Evolutionary conservation across 2,888 invertebrate species (phyloP).

Genomic region (Lissocephala sabroskyi): DNA sequence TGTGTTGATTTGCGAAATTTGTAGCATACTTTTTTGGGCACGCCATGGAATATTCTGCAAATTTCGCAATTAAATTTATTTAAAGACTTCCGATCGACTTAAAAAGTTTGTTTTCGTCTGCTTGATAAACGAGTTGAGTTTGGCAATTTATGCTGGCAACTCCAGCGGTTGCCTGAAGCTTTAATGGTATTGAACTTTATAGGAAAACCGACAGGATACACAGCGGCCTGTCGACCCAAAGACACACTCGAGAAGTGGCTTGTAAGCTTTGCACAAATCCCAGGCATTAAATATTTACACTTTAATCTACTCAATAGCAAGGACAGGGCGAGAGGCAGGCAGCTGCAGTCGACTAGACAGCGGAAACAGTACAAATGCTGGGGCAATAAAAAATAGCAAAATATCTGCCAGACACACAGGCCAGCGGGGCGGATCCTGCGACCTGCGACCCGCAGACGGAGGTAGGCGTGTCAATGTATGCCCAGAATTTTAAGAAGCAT

Average conservation of each 20-base stretch:
- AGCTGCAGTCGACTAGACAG: neutral
- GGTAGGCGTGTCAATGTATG: too few relatives aligned
- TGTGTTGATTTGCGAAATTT: too few relatives aligned
- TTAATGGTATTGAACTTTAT: neutral
- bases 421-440: neutral
- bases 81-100: too few relatives aligned
- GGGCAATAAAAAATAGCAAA: conserved; percentile 60
- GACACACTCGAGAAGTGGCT: neutral
- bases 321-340: conserved; percentile 30
- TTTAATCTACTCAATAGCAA: conserved; percentile 63
- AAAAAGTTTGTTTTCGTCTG: too few relatives aligned
- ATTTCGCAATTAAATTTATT: too few relatives aligned
- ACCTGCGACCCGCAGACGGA: too few relatives aligned
- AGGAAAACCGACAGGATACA: neutral
- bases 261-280: conserved; percentile 49
- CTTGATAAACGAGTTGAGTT: too few relatives aligned
- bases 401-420: conserved; percentile 52
- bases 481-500: too few relatives aligned
- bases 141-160: too few relatives aligned
- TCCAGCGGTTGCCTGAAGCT: neutral
- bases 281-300: conserved; percentile 58
- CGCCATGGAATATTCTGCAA: too few relatives aligned
- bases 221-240: conserved; percentile 46
- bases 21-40: too few relatives aligned
- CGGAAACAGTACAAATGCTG: conserved; percentile 25